Evolutionary conservation across 1,140 invertebrate genomes (phyloP), one percentile per base, ranked within the genome.

Genomic region (Protaetia brevitarsis): DNA sequence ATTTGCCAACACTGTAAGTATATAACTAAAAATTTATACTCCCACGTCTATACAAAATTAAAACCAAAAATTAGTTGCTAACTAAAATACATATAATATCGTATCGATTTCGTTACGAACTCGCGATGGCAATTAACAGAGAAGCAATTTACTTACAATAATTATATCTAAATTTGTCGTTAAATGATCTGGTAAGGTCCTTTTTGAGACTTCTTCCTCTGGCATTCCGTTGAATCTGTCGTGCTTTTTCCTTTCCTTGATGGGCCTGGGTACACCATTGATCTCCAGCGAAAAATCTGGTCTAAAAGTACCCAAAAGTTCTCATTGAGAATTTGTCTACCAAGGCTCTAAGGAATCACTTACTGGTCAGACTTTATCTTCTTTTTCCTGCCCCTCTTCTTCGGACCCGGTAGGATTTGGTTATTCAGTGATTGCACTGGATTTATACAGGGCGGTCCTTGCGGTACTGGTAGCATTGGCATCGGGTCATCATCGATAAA

Each of bases 171-270:
- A 87, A 83, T 95, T 93, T 78, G 88, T 87, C 45, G 89, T 86
- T 41, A 98, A 84, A 82, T 97, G 94, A 84, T 98, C 96, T 57
- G 95, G 95, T 76, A 98, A 85, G 63, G 91, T 92, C 73, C 93
- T 87, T 76, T 94, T 91, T 51, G 92, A 88, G 21, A 98, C 95
- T 85, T 98, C 95, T 78, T 97, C 95, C 81, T 98, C 95, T 63
- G 93, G 89, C 89, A 97, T 94, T 51, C 95, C 95, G 82, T 98
- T 96, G 81, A 98, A 98, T 67, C 95, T 86, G 82, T 98, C 95
- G 79, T 96, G 91, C 78, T 96, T 96, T 81, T 95, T 96, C 71
- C 93, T 88, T 80, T 94, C 92, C 79, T 94, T 95, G 72, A 90
- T 86, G 60, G 89, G 88, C 77, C 88, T 70, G 64, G 79, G 77